Evolutionary conservation across 2,888 invertebrate species (phyloP).

Genomic region (Apantesis nais): DNA sequence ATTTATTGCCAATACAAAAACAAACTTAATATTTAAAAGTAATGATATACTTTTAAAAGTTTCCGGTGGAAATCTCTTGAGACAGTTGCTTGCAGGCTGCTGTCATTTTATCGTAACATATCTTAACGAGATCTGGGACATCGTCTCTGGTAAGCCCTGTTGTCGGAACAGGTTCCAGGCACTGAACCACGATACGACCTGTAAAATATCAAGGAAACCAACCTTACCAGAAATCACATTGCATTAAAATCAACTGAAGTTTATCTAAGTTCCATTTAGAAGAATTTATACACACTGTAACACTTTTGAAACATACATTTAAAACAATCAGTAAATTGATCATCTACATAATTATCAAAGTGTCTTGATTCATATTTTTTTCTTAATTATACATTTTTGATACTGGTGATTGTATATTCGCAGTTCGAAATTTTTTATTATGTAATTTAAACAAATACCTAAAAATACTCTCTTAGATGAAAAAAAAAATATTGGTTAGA

Average conservation of each 20-base stretch:
- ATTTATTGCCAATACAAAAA: background rate
- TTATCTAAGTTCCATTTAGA: no score
- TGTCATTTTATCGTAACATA: conserved; percentile 74
- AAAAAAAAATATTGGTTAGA: no score
- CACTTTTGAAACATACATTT: no score
- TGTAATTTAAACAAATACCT: no score
- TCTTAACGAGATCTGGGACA: conserved; percentile 74
- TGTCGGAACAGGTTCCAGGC: conserved; percentile 81
- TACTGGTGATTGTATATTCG: no score
- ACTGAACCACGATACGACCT: conserved; percentile 83
- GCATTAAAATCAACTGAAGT: background rate
- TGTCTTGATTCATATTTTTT: no score
- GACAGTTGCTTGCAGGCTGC: conserved; percentile 72
- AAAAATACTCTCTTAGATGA: no score
- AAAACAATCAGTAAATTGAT: background rate
- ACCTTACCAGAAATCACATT: background rate
- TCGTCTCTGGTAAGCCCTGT: conserved; percentile 73
- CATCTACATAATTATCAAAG: background rate
- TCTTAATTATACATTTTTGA: no score
- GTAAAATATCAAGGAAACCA: conserved; percentile 38
- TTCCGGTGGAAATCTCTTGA: conserved; percentile 69
- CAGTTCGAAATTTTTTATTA: no score
- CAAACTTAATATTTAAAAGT: background rate
- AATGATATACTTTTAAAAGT: background rate
- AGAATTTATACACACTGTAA: no score